These are phyloP conservation scores for Halocynthia roretzi DNA, from an alignment of 23 tunicate species.

Conservation along the genomic window DNA sequence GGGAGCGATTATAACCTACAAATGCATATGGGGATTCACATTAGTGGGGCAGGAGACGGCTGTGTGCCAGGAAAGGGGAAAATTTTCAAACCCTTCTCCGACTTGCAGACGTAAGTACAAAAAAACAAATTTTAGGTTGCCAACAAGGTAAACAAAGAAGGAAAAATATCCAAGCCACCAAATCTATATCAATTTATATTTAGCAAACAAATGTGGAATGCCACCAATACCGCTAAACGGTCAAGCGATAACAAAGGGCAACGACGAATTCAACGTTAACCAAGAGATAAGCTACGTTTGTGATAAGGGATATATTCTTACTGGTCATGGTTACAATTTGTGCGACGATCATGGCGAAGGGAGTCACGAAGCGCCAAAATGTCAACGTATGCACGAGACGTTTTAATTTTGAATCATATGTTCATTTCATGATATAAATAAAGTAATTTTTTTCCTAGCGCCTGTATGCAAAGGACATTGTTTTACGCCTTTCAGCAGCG, in stretches of 20 bases:
- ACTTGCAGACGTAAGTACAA: conserved; percentile 11
- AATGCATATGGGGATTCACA: conserved; percentile 21
- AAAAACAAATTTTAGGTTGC: too few relatives aligned
- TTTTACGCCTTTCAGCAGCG: not conserved
- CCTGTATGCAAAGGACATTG: conserved; percentile 2
- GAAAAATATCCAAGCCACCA: too few relatives aligned
- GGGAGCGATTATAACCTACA: conserved; percentile 21
- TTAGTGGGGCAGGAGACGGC: conserved; percentile 21
- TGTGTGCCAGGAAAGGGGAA: conserved; percentile 14
- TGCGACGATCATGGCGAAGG: conserved; percentile 13
- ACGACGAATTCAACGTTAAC: not conserved
- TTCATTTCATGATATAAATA: too few relatives aligned
- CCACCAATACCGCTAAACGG: too few relatives aligned
- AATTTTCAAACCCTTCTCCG: conserved; percentile 6
- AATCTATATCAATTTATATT: too few relatives aligned
- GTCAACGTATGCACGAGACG: not conserved
- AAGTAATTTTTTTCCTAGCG: not conserved
- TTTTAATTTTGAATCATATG: too few relatives aligned
- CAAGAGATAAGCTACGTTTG: conserved; percentile 20
- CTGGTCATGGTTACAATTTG: not conserved
- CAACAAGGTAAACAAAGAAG: too few relatives aligned
- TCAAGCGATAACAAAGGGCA: too few relatives aligned
- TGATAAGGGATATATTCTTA: conserved; percentile 21
- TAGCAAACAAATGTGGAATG: too few relatives aligned
- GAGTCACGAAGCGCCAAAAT: conserved; percentile 8